Percentiles rank a stretch among this genome's conserved stretches.
These are phyloP conservation scores for Heliconius sara DNA, from an alignment of 2,888 invertebrate species.

Conservation along the genomic window DNA sequence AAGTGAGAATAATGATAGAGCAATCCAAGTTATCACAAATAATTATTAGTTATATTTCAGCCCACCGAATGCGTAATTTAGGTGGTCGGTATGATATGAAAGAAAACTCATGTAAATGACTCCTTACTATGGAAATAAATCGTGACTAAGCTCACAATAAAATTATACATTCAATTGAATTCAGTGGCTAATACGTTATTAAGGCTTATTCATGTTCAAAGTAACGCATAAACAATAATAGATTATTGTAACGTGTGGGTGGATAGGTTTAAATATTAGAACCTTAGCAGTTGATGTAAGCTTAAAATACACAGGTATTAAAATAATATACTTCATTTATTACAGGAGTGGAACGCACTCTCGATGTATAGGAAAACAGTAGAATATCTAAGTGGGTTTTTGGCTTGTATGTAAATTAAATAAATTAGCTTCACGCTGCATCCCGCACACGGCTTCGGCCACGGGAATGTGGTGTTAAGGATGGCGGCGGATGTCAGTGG, in stretches of 20 bases:
- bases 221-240: slow-evolving; percentile 55
- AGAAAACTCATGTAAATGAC: slow-evolving; percentile 51
- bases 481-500: too few species aligned
- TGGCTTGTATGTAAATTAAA: background rate
- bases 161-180: slow-evolving; percentile 66
- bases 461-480: background rate
- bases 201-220: slow-evolving; percentile 62
- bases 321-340: slow-evolving; percentile 29
- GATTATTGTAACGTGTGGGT: slow-evolving; percentile 51
- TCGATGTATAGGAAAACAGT: background rate
- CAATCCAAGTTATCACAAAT: slow-evolving; percentile 57
- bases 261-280: slow-evolving; percentile 47
- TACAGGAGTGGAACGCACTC: slow-evolving; percentile 21
- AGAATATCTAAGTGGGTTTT: background rate
- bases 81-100: slow-evolving; percentile 46
- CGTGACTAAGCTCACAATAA: slow-evolving; percentile 72
- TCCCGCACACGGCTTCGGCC: too few species aligned
- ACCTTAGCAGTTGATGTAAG: slow-evolving; percentile 44
- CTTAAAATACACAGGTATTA: slow-evolving; percentile 39
- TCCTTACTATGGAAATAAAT: slow-evolving; percentile 63
- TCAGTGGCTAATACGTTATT: slow-evolving; percentile 68
- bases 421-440: too few species aligned
- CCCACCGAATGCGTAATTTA: slow-evolving; percentile 60
- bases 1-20: slow-evolving; percentile 67
- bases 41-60: slow-evolving; percentile 65